Conservation (phyloP, 2,113 vertebrate genomes). For the Psettodes erumei region DNA sequence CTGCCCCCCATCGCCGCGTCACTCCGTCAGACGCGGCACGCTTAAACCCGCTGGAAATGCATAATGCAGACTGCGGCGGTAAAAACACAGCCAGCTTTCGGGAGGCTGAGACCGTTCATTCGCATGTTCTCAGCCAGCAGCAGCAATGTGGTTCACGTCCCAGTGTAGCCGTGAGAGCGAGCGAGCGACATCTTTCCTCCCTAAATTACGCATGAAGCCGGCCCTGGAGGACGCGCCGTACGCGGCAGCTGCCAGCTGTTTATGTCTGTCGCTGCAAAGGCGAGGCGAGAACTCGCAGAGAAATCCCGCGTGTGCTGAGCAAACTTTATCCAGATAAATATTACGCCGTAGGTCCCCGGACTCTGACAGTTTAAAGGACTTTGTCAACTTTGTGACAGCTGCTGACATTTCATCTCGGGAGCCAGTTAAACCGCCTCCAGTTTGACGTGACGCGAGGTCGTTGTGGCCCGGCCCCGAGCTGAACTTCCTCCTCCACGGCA, state of each 20-base stretch:
- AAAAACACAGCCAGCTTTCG: conserved; percentile 11
- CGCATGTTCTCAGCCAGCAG: conserved; percentile 37
- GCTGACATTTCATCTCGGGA: conserved; percentile 33
- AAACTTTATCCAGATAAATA: background rate
- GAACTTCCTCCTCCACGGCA: conserved; percentile 18
- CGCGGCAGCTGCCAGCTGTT: conserved; percentile 44
- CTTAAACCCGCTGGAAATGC: background rate
- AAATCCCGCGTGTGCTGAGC: background rate
- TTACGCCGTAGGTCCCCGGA: background rate
- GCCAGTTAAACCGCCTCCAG: conserved; percentile 33
- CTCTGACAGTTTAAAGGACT: conserved; percentile 19
- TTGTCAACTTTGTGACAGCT: conserved; percentile 29
- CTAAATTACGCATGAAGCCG: conserved; percentile 41
- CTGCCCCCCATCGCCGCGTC: background rate
- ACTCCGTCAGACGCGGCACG: background rate
- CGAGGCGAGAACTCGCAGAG: background rate
- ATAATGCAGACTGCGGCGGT: background rate
- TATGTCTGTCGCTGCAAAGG: conserved; percentile 34
- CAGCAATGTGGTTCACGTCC: conserved; percentile 50
- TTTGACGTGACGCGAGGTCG: conserved; percentile 39
- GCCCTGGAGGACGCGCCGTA: conserved; percentile 16
- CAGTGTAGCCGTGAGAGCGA: conserved; percentile 40
- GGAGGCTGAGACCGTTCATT: conserved; percentile 19
- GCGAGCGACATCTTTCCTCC: conserved; percentile 51
- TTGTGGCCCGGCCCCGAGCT: conserved; percentile 6